Evolutionary conservation across 2,888 invertebrate genomes (phyloP).

Genomic region (Actias luna): DNA sequence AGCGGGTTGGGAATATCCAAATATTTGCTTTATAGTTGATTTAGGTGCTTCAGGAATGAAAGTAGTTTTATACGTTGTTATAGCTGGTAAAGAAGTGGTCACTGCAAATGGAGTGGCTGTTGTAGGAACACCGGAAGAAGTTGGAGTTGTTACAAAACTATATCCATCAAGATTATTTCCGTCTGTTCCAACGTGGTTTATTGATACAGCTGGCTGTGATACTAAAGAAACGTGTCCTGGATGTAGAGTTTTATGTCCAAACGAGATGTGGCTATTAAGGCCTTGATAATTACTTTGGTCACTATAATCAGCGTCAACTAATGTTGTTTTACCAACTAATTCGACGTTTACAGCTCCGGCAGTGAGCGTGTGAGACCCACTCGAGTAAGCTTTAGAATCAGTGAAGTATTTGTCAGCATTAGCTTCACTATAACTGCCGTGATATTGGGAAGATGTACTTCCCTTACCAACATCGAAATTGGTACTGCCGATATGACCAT

Average conservation of each 20-base stretch:
- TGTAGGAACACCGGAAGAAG: slow-evolving; percentile 69
- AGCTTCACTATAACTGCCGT: slow-evolving; percentile 53
- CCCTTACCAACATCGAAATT: slow-evolving; percentile 29
- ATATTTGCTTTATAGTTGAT: slow-evolving; percentile 68
- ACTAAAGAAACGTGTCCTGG: slow-evolving; percentile 54
- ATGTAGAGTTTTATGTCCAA: slow-evolving; percentile 43
- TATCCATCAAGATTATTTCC: slow-evolving; percentile 61
- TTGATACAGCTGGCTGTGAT: slow-evolving; percentile 63
- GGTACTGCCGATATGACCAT: slow-evolving; percentile 53
- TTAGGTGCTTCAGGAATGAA: slow-evolving; percentile 65
- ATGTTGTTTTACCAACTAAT: slow-evolving; percentile 73
- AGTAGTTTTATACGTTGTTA: slow-evolving; percentile 61
- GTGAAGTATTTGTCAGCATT: slow-evolving; percentile 60
- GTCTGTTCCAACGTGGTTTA: slow-evolving; percentile 65
- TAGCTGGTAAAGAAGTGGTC: slow-evolving; percentile 58
- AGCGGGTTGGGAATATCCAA: slow-evolving; percentile 67
- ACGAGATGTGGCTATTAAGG: slow-evolving; percentile 38
- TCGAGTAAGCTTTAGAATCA: slow-evolving; percentile 57
- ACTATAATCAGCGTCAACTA: slow-evolving; percentile 60
- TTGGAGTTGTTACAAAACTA: slow-evolving; percentile 64
- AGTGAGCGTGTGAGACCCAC: slow-evolving; percentile 66
- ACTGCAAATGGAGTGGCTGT: slow-evolving; percentile 67
- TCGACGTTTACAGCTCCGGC: slow-evolving; percentile 76
- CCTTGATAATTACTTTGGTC: slow-evolving; percentile 50
- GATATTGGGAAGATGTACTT: slow-evolving; percentile 24